Base-by-base conservation (phyloP, 2,888 invertebrate genomes). In the Pristionchus arcanus region DNA sequence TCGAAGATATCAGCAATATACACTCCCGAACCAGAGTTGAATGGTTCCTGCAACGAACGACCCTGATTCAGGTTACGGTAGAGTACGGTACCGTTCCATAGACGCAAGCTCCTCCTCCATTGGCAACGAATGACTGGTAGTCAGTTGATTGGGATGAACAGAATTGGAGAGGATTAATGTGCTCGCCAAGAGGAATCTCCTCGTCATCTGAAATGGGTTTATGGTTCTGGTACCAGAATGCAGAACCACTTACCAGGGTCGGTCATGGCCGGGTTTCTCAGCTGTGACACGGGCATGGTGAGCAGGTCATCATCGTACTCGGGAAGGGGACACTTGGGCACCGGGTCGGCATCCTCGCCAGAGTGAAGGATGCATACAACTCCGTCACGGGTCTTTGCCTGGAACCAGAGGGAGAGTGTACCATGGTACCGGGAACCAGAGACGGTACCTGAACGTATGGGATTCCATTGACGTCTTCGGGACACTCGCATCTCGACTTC, bases 381-480 rank as follows among this genome's bases (percentile, higher is more conserved):
- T 90, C 94, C 94, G 85, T 94, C 94, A 31, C 94, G 91, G 42
- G 94, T 93, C 34, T 59, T 55, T 2, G 74, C 87, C 87, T 88
- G 55, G 19, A 85, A 59, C 34, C 25, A 31, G 55, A 49, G n/a
- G 31, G 84, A 4, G 49, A n/a, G 42, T 53, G 53, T 15, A 55
- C 55, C 31, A 53, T 34, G 34, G 34, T 31, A 71, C 34, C 13
- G 5, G 31, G 21, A 31, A 34, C 71, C 71, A 71, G 71, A 34
- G 5, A 53, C 28, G n/a, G 55, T 68, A 90, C 90, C 89, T 92
- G 94, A 7, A 94, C 94, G 86, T 95, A 94, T 21, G 94, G 94
- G 84, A 94, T 95, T 81, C 94, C 94, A 90, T 94, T 94, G 85
- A 94, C 94, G 90, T 94, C 94, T 91, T 94, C 94, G 4, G 94